These are phyloP conservation scores for Hemicentrotus pulcherrimus DNA, from an alignment of 35 echinoderm and acorn worm genomes.

Conservation along the genomic window DNA sequence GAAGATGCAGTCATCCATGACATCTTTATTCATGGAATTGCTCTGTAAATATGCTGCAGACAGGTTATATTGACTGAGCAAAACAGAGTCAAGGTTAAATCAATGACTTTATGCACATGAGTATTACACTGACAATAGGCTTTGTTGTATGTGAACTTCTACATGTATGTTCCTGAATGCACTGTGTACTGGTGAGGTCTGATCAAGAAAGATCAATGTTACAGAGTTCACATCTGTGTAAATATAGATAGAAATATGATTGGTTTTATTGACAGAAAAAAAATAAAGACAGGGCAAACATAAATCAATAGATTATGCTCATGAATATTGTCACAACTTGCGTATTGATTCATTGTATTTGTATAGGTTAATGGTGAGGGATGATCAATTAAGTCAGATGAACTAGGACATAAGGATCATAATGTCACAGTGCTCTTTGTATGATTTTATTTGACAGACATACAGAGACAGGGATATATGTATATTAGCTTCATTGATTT, in stretches of 20 bases:
- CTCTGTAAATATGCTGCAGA: neutral
- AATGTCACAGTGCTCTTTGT: no score
- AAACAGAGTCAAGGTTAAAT: conserved; percentile 2
- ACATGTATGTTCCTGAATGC: neutral
- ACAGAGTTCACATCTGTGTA: neutral
- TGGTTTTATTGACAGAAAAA: neutral
- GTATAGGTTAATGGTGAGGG: no score
- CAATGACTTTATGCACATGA: neutral
- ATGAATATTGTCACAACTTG: neutral
- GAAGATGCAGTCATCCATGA: no score
- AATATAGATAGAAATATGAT: neutral
- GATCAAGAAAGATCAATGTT: neutral
- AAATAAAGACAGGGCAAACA: neutral
- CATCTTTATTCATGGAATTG: no score
- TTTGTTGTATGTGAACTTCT: neutral
- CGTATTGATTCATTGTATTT: no score
- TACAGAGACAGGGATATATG: no score
- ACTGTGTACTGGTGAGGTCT: neutral
- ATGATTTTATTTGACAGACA: no score
- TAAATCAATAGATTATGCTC: neutral
- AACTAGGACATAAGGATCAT: no score
- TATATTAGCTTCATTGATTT: no score
- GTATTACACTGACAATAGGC: neutral
- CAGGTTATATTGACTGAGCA: neutral
- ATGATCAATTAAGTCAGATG: no score